These are phyloP conservation scores for Latrodectus hesperus DNA, from an alignment of 2,888 invertebrate genomes.

Conservation along the genomic window DNA sequence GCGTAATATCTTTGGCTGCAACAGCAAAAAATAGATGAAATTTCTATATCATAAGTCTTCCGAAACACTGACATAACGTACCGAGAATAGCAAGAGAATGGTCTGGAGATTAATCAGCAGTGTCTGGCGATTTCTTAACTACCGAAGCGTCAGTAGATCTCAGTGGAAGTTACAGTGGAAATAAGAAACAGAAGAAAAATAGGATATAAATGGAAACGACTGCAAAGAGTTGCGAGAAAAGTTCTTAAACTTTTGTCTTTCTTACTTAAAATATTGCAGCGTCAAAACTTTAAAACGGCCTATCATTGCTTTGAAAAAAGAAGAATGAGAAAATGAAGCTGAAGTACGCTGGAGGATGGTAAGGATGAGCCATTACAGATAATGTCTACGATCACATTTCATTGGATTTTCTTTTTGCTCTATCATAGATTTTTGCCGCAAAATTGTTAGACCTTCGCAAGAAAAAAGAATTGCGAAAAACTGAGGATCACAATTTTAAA, in stretches of 20 bases:
- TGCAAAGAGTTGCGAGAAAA: background rate
- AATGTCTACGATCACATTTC: slow-evolving; percentile 44
- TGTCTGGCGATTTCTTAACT: too few relatives aligned
- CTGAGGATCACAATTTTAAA: background rate
- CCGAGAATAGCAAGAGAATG: too few relatives aligned
- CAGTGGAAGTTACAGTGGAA: too few relatives aligned
- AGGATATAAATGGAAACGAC: too few relatives aligned
- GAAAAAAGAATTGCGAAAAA: background rate
- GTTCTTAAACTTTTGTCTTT: slow-evolving; percentile 2
- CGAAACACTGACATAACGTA: too few relatives aligned
- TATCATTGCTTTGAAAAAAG: background rate
- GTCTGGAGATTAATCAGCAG: too few relatives aligned
- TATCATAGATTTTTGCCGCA: slow-evolving; percentile 15
- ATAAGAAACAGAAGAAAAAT: too few relatives aligned
- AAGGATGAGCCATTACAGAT: slow-evolving; percentile 32
- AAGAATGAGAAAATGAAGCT: slow-evolving; percentile 1
- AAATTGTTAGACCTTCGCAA: background rate
- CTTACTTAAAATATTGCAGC: background rate
- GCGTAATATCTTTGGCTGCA: too few relatives aligned
- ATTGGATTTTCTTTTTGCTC: slow-evolving; percentile 36
- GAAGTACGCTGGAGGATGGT: background rate
- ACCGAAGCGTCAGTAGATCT: too few relatives aligned
- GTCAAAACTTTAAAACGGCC: slow-evolving; percentile 5
- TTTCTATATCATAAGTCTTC: too few relatives aligned
- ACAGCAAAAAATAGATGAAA: too few relatives aligned